Percentiles rank a stretch among this genome's conserved stretches.
Evolutionary conservation across 2,888 invertebrate genomes (phyloP).

Genomic region (Dinocampus coccinellae): DNA sequence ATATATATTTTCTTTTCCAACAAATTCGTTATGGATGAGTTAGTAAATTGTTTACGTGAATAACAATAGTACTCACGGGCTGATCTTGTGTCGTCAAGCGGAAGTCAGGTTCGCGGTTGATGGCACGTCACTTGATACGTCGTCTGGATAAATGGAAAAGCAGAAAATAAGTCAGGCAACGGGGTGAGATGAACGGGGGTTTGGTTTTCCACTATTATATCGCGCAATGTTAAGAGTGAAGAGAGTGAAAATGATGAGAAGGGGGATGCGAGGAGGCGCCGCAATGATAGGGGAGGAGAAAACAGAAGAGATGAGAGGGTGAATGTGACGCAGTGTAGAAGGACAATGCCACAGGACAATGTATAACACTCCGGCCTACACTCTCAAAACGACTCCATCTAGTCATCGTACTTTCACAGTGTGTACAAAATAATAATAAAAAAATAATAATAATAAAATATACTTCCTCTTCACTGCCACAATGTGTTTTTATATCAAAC

Average conservation of each 20-base stretch:
- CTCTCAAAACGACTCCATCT: constrained; percentile 20
- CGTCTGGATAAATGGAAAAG: constrained; percentile 11
- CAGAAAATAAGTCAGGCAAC: constrained; percentile 14
- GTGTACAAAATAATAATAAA: constrained; percentile 21
- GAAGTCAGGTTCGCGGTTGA: constrained; percentile 34
- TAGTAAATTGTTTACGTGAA: constrained; percentile 49
- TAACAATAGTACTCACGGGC: constrained; percentile 43
- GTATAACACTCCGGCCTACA: constrained; percentile 39
- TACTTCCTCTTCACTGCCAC: neutral
- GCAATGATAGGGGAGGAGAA: neutral
- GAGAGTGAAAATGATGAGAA: neutral
- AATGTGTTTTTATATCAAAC: neutral
- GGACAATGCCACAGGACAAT: constrained; percentile 50
- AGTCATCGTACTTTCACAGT: constrained; percentile 26
- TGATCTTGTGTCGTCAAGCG: constrained; percentile 37
- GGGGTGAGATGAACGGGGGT: constrained; percentile 16
- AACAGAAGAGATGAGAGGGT: neutral
- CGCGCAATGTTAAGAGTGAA: constrained; percentile 5
- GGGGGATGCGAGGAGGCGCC: neutral
- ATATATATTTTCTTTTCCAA: neutral
- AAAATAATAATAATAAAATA: constrained; percentile 43
- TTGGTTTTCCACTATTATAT: neutral
- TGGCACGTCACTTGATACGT: constrained; percentile 12
- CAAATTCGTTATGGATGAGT: constrained; percentile 22
- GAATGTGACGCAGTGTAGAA: constrained; percentile 27